Conservation (phyloP, 2,113 vertebrate species). For the Steatornis caripensis region DNA sequence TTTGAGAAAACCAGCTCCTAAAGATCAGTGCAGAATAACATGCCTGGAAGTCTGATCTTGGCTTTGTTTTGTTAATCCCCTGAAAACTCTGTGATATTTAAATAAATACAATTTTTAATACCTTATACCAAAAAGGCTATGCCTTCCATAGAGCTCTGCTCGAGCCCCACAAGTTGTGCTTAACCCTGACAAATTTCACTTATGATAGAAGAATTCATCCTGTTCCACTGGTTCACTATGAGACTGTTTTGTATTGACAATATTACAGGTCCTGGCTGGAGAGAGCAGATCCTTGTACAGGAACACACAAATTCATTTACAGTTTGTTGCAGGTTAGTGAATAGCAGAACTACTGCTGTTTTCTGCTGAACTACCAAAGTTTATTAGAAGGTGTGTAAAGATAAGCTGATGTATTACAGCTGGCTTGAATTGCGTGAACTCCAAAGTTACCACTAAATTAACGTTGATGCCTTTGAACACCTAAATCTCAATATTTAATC, state of each 20-base stretch:
- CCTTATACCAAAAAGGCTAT: background rate
- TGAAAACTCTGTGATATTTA: background rate
- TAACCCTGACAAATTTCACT: background rate
- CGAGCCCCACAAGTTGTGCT: background rate
- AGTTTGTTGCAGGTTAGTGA: background rate
- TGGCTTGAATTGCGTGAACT: background rate
- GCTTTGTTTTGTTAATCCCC: background rate
- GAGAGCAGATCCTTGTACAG: background rate
- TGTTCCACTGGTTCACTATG: too few relatives aligned
- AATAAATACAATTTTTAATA: background rate
- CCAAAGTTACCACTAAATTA: background rate
- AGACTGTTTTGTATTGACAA: background rate
- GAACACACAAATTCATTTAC: background rate
- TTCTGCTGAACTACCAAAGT: background rate
- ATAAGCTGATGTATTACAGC: background rate
- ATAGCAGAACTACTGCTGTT: background rate
- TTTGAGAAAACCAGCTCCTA: background rate
- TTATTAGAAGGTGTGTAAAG: background rate
- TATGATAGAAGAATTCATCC: background rate
- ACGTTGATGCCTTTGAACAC: background rate
- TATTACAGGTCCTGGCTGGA: background rate
- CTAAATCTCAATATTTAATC: background rate
- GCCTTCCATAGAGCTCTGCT: background rate
- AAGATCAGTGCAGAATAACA: background rate
- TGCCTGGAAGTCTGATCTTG: background rate